Conservation (phyloP, 2,888 invertebrate genomes). For the Dolichopus griseipennis region DNA sequence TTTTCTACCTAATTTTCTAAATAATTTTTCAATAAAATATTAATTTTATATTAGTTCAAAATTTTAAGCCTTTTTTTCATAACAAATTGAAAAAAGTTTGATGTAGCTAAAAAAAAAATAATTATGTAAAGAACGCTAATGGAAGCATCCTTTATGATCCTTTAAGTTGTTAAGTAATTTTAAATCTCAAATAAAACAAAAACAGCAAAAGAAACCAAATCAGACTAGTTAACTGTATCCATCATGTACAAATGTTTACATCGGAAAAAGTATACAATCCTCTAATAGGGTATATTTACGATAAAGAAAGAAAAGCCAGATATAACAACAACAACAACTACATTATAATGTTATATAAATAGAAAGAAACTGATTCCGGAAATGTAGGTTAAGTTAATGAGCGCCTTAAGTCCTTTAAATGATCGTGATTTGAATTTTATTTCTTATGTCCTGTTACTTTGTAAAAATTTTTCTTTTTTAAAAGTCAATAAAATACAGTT, state of each 20-base stretch:
- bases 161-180: conserved; percentile 6
- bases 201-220: neutral
- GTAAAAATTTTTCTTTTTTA: no score
- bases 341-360: neutral
- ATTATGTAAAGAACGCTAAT: neutral
- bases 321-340: neutral
- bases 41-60: no score
- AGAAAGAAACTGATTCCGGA: neutral
- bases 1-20: no score
- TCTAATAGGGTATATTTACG: neutral
- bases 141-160: neutral
- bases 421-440: conserved; percentile 3
- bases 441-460: neutral
- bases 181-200: neutral
- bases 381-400: conserved; percentile 6
- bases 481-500: no score
- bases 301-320: neutral
- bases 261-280: neutral
- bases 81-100: no score
- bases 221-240: no score
- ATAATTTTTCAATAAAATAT: no score
- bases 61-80: no score
- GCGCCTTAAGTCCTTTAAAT: neutral
- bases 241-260: no score
- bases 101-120: no score